Base-by-base conservation (phyloP, 2,113 vertebrate genomes). In the Amazona vittata region DNA sequence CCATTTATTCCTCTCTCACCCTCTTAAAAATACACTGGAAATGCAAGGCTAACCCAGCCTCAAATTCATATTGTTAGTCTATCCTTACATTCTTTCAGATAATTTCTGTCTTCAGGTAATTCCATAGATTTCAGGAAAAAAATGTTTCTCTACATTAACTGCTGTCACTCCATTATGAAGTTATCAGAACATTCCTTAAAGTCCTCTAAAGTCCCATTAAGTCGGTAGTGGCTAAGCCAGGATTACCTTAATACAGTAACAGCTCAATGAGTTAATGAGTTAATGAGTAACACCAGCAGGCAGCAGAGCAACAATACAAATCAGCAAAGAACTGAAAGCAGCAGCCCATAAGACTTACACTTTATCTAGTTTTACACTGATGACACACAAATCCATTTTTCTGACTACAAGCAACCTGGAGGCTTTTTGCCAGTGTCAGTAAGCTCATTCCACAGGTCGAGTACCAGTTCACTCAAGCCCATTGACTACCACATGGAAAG, bases 221-320 rank as follows among this genome's bases (percentile, higher is more conserved):
- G 2, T 10, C n/a, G 20, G 20, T 14, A 52, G 39, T 12, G 39
- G 79, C 47, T 44, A 83, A 83, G 6, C 11, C 29, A 90, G 49
- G 10, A 24, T 52, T 15, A 59, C 29, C 17, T 75, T 46, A 52
- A 53, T 14, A 49, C 5, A 76, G 26, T 28, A 85, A 76, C 18
- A 69, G 47, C 59, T 88, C 62, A 52, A 68, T 15, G 53, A 77
- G 88, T 90, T 94, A 89, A 90, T 71, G 21, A 91, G 0, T 44
- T 94, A 89, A 90, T 71, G 21, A 91, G 0, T 44, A 91, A 90
- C 92, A 75, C n/a, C 47, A 93, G 70, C 71, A 90, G 44, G 44
- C 22, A 88, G 53, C 28, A 88, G 24, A 90, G 2, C 7, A 93
- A 44, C 24, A 93, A 89, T 4, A 62, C 18, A 77, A 44, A 53